Base-by-base conservation (phyloP, 2,797 vertebrate genomes). In the Orestias chungarensis region DNA sequence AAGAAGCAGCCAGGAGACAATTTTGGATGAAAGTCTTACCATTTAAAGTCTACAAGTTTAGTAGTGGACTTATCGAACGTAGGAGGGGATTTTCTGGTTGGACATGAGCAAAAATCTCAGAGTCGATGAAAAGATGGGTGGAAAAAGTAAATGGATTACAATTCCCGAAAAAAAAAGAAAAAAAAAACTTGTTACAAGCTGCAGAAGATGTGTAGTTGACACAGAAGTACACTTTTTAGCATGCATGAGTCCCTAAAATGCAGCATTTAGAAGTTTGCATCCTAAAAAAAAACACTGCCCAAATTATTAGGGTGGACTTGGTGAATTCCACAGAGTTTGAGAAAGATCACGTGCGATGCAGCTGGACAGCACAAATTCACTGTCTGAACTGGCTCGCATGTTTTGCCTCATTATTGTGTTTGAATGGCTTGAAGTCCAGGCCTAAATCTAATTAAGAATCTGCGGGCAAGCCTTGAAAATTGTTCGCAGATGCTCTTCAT, bases 401-500 rank as follows among this genome's bases (percentile, higher is more conserved):
- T 38, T 6, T 62, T 10, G 38, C 59, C 38, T 40, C 35, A 62
- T 62, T 62, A 38, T n/a, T n/a, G 35, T 38, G 57, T 38, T 35
- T 2, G n/a, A 62, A n/a, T 62, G 23, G 23, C 59, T 5, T n/a
- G 59, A 42, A 15, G 59, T 15, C 23, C 38, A 62, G 35, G 35
- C 23, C 23, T 23, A 61, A 61, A 61, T 61, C 59, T 40, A 61
- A 62, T 62, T 62, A 42, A 62, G 35, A 62, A 42, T 42, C 38
- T 40, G 59, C 40, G 35, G n/a, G 59, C 38, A 62, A 40, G 35
- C 38, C 23, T 25, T n/a, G 1, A 62, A 42, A 62, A 62, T 40
- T 62, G n/a, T 17, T 62, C 35, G 42, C 23, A 40, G 35, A 62
- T 6, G 10, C 35, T 25, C 59, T 38, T 38, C 12, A 62, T 62